Conservation (phyloP, 2,797 vertebrate genomes). For the Gymnoscopelus braueri region DNA sequence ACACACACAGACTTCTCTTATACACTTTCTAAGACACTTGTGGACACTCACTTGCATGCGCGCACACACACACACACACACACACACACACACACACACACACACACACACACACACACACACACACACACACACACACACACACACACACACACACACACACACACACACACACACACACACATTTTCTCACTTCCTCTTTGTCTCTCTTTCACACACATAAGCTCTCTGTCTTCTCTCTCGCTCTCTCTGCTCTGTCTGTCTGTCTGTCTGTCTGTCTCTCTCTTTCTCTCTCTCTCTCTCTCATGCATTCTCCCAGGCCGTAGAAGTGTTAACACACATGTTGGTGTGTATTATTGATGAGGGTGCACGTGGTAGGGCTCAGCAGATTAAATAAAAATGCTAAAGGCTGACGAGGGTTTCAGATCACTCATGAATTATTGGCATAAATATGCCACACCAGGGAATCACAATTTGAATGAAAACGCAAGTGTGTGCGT, state of each 20-base stretch:
- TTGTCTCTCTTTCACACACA: background rate
- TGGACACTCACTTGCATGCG: slow-evolving; percentile 25
- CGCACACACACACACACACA: background rate
- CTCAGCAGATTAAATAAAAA: slow-evolving; percentile 93
- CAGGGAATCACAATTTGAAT: slow-evolving; percentile 87
- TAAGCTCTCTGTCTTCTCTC: background rate
- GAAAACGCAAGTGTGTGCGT: slow-evolving; percentile 20
- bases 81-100: background rate
- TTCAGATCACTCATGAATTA: slow-evolving; percentile 95
- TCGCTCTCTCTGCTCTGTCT: slow-evolving; percentile 21
- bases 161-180: background rate
- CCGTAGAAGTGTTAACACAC: slow-evolving; percentile 91
- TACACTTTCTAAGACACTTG: slow-evolving; percentile 30
- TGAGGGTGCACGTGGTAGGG: slow-evolving; percentile 85
- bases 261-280: background rate
- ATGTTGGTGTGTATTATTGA: slow-evolving; percentile 92
- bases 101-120: slow-evolving; percentile 33
- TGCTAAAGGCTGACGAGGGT: slow-evolving; percentile 90
- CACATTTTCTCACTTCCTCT: background rate
- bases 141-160: background rate
- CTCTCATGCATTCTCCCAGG: slow-evolving; percentile 42
- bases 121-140: slow-evolving; percentile 64
- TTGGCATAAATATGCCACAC: slow-evolving; percentile 87
- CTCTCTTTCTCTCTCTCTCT: background rate
- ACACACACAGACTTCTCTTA: slow-evolving; percentile 11